phyloP scores from a whole-genome alignment of 2,888 invertebrate species.

The Zhengitettix transpicula region DNA sequence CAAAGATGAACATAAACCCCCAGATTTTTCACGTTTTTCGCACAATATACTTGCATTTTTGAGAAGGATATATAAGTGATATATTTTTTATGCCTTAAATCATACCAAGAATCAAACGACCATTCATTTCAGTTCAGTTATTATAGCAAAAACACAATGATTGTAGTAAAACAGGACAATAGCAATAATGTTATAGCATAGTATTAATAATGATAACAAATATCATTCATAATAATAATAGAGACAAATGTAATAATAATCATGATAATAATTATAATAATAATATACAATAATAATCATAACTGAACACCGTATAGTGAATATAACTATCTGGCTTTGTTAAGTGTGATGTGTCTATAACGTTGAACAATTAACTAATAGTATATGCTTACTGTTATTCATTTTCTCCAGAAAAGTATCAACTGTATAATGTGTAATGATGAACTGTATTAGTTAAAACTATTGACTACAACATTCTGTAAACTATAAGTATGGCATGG shows the following conservation, averaged over 20 bases:
- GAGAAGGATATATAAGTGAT: too few species aligned
- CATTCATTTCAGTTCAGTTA: background rate
- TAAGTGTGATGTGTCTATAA: conserved; percentile 7
- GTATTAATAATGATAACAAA: conserved; percentile 1
- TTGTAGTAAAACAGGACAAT: background rate
- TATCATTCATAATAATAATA: conserved; percentile 1
- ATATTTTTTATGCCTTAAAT: background rate
- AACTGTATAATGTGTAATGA: conserved; percentile 9
- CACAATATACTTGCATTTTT: too few species aligned
- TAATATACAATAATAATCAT: conserved; percentile 2
- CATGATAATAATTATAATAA: conserved; percentile 1
- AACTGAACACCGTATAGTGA: conserved; percentile 8
- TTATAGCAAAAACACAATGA: background rate
- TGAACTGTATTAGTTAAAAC: conserved; percentile 9
- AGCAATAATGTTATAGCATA: background rate
- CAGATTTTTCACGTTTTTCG: too few species aligned
- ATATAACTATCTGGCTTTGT: conserved; percentile 5
- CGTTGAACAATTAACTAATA: conserved; percentile 8
- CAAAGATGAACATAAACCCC: too few species aligned
- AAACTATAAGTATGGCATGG: conserved; percentile 7
- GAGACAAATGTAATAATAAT: conserved; percentile 1
- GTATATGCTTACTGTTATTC: conserved; percentile 5
- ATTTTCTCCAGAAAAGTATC: conserved; percentile 6
- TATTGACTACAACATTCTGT: conserved; percentile 12
- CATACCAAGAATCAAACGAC: conserved; percentile 1